These are phyloP conservation scores for Formicarius rufipectus DNA, from an alignment of 2,113 vertebrate species.

Conservation along the genomic window DNA sequence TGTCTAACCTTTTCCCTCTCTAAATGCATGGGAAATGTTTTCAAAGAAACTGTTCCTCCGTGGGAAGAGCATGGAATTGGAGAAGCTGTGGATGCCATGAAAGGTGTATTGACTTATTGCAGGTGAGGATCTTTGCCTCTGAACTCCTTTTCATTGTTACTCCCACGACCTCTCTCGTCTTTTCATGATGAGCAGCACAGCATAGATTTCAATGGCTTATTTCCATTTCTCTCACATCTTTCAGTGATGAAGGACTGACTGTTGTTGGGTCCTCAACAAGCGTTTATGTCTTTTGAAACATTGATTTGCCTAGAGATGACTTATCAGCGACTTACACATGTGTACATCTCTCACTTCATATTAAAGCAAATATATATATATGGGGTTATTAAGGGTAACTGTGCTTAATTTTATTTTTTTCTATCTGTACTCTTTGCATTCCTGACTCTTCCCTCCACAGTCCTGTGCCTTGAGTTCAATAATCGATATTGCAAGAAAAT, in stretches of 20 bases:
- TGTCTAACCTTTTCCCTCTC: not conserved
- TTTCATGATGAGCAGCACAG: not conserved
- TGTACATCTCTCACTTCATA: not conserved
- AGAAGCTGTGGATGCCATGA: not conserved
- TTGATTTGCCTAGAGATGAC: not conserved
- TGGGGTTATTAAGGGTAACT: not conserved
- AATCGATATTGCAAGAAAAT: not conserved
- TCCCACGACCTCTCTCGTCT: not conserved
- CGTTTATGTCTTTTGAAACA: not conserved
- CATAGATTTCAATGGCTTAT: not conserved
- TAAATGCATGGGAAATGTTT: not conserved
- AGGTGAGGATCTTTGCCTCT: not conserved
- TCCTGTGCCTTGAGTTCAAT: not conserved
- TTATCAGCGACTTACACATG: not conserved
- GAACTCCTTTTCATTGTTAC: not conserved
- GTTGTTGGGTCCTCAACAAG: not conserved
- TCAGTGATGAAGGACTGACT: not conserved
- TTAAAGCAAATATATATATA: not conserved
- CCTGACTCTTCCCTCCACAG: not conserved
- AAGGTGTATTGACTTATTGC: not conserved
- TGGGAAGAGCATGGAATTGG: not conserved
- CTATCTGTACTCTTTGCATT: not conserved
- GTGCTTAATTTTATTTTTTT: not conserved
- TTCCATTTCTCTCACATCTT: not conserved
- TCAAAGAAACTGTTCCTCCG: not conserved